Conservation (phyloP, 1,140 invertebrate genomes). For the Scaptomyza pallida region DNA sequence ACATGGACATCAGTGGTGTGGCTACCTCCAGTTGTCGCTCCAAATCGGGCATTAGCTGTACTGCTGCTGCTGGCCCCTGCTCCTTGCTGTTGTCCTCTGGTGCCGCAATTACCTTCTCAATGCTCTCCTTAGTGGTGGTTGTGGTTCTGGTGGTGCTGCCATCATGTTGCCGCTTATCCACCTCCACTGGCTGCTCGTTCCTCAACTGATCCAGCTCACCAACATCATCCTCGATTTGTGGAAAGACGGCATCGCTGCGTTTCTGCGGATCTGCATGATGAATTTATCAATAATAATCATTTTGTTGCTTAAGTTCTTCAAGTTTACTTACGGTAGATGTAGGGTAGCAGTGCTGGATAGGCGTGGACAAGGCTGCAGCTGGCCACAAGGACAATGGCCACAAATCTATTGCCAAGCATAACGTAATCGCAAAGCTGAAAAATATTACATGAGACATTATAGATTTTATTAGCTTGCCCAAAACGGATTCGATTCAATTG, state of each 20-base stretch:
- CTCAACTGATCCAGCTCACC: slow-evolving; percentile 74
- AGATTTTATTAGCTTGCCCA: slow-evolving; percentile 64
- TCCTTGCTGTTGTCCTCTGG: slow-evolving; percentile 31
- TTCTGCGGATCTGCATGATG: slow-evolving; percentile 49
- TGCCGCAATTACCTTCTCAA: slow-evolving; percentile 47
- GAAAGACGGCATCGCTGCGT: slow-evolving; percentile 44
- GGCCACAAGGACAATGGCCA: slow-evolving; percentile 56
- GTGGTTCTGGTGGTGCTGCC: slow-evolving; percentile 71
- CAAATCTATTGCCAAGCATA: slow-evolving; percentile 61
- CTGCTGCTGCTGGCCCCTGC: slow-evolving; percentile 25
- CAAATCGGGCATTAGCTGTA: slow-evolving; percentile 60
- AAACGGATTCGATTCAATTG: slow-evolving; percentile 54
- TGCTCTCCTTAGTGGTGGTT: slow-evolving; percentile 67
- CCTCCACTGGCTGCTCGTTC: slow-evolving; percentile 26
- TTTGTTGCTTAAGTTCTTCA: background rate
- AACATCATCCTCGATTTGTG: slow-evolving; percentile 77
- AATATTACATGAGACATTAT: slow-evolving; percentile 60
- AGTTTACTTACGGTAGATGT: slow-evolving; percentile 66
- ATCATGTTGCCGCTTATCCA: slow-evolving; percentile 57
- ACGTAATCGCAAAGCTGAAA: slow-evolving; percentile 56
- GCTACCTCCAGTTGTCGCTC: slow-evolving; percentile 75
- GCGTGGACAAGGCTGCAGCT: slow-evolving; percentile 62
- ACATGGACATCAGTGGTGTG: slow-evolving; percentile 68
- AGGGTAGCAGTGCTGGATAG: slow-evolving; percentile 68
- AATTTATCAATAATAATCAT: background rate